These are phyloP conservation scores for Coelinius sp. DNA, from an alignment of 2,888 invertebrate species.

Conservation along the genomic window DNA sequence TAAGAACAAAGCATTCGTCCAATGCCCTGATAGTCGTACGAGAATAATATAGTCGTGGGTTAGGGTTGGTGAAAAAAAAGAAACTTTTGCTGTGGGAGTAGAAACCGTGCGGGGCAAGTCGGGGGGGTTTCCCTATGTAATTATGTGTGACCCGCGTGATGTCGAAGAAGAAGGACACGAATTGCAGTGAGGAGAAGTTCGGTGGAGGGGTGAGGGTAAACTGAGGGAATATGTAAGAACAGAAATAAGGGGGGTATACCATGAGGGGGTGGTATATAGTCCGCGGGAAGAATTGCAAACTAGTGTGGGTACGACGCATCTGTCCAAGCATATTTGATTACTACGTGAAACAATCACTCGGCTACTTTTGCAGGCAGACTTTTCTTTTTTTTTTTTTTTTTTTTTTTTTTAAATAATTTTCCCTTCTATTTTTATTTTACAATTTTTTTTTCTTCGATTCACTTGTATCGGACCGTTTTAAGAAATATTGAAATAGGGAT, in stretches of 20 bases:
- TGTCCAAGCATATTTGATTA: constrained; percentile 69
- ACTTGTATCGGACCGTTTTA: neutral
- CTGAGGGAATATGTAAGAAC: constrained; percentile 32
- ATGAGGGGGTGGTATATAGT: constrained; percentile 44
- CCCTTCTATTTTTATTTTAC: neutral
- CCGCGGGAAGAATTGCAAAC: constrained; percentile 66
- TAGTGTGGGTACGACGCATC: constrained; percentile 69
- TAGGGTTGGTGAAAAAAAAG: constrained; percentile 30
- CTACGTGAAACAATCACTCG: constrained; percentile 41
- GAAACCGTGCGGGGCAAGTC: too few relatives aligned
- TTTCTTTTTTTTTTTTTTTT: constrained; percentile 18
- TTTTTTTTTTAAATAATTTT: neutral
- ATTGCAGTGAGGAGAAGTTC: constrained; percentile 2
- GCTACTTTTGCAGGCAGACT: neutral
- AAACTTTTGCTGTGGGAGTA: constrained; percentile 40
- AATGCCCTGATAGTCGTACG: neutral
- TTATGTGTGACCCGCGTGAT: constrained; percentile 48
- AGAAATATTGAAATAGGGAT: too few relatives aligned
- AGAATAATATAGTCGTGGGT: neutral
- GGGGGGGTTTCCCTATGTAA: constrained; percentile 48
- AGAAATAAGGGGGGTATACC: constrained; percentile 36
- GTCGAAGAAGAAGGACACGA: constrained; percentile 34
- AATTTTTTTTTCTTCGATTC: too few relatives aligned
- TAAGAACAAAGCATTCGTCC: too few relatives aligned
- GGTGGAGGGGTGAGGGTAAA: constrained; percentile 29